Evolutionary conservation across 2,888 invertebrate species (phyloP).

Genomic region (Chesias legatella): DNA sequence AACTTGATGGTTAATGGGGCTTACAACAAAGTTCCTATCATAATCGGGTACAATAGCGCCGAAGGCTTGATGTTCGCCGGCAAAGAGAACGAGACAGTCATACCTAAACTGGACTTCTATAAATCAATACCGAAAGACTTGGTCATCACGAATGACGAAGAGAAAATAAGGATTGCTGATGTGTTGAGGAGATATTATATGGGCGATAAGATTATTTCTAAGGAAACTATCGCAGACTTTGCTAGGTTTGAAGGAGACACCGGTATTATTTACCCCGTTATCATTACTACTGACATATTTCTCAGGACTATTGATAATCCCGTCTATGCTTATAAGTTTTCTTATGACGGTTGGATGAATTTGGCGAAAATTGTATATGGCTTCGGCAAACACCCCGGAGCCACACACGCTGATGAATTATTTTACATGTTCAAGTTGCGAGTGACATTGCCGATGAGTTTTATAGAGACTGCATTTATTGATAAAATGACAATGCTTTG

Average conservation of each 20-base stretch:
- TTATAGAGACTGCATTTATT: slow-evolving; percentile 46
- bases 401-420: slow-evolving; percentile 69
- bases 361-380: slow-evolving; percentile 51
- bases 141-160: slow-evolving; percentile 41
- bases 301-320: slow-evolving; percentile 40
- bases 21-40: slow-evolving; percentile 57
- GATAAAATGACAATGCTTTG: slow-evolving; percentile 56
- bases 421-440: slow-evolving; percentile 64
- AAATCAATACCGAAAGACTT: slow-evolving; percentile 60
- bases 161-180: slow-evolving; percentile 40
- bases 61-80: slow-evolving; percentile 66
- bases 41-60: slow-evolving; percentile 61
- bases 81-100: slow-evolving; percentile 64
- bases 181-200: slow-evolving; percentile 63
- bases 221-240: slow-evolving; percentile 50
- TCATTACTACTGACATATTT: slow-evolving; percentile 50
- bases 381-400: slow-evolving; percentile 50
- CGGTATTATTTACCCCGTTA: slow-evolving; percentile 55
- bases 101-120: slow-evolving; percentile 48
- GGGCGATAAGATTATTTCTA: slow-evolving; percentile 54
- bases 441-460: slow-evolving; percentile 36
- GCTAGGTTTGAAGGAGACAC: slow-evolving; percentile 61
- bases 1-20: slow-evolving; percentile 48
- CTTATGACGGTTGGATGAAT: slow-evolving; percentile 62
- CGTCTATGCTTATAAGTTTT: slow-evolving; percentile 56